Base-by-base conservation (phyloP, 1,140 invertebrate species). In the Aphaenogaster ashmeadi region DNA sequence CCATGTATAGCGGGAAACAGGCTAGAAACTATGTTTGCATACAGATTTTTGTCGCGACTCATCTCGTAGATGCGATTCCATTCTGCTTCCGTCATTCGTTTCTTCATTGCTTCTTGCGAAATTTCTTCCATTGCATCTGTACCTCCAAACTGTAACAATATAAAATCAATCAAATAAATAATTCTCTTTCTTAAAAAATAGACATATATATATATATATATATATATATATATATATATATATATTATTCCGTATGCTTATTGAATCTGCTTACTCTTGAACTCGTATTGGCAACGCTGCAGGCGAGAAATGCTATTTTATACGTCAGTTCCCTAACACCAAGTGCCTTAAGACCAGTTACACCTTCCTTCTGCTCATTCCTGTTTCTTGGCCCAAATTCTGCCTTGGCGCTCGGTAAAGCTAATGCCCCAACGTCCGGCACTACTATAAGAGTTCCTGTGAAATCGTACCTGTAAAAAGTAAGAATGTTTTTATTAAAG, bases 1-100 rank as follows among this genome's bases (percentile, higher is more conserved):
- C 99, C 99, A 94, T 99, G 99, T 93, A 99, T 98, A 15, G 99
- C 98, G 0, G 99, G 99, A 93, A 99, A 99, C 8, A 99, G 96
- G 93, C 98, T 99, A 36, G 97, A 97, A 21, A 98, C 98, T 11
- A 99, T 96, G 95, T 99, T 99, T 52, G 98, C 96, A 93, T 99
- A 99, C 0, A 99, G 95, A 95, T 99, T 98, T 89, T 97, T 97
- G 93, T 99, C 99, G 84, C 97, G 97, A 64, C 98, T 99, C 99
- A 99, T 99, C 91, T 99, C 98, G 92, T 99, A 99, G 69, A 99
- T 97, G 95, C 98, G 98, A 89, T 99, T 97, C 98, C 99, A 99
- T 94, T 99, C 99, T 33, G 97, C 97, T 86, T 99, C 98, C 0
- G 98, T 98, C 98, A 99, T 99, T 94, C 99, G 98, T 88, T 98